phyloP scores from a whole-genome alignment of 2,797 vertebrate species.

The Coendou prehensilis region DNA sequence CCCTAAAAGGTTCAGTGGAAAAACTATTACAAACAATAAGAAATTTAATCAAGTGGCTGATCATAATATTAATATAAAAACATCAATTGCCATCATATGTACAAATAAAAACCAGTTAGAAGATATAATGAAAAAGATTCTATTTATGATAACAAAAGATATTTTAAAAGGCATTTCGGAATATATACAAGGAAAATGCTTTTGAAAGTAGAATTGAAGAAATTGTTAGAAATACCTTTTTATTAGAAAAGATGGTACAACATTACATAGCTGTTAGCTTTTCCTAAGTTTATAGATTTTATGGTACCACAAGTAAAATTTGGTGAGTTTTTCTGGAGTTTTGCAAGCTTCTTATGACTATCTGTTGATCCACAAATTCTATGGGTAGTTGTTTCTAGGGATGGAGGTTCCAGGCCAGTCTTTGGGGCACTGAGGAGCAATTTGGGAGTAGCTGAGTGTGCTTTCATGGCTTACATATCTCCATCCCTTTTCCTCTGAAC shows the following conservation, averaged over 20 bases:
- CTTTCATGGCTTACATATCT: rapidly evolving
- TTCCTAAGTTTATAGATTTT: not conserved
- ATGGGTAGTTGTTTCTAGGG: not conserved
- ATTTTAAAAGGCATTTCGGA: not conserved
- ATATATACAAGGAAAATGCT: not conserved
- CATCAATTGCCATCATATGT: not conserved
- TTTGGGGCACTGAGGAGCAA: not conserved
- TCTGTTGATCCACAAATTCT: not conserved
- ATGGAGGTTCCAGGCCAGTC: not conserved
- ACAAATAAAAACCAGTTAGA: slow-evolving; percentile 14
- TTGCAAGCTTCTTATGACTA: not conserved
- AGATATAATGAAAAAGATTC: not conserved
- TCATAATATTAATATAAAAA: slow-evolving; percentile 13
- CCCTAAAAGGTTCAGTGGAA: not conserved
- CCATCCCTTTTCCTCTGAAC: not conserved
- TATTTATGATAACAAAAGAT: not conserved
- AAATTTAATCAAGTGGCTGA: not conserved
- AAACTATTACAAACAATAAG: not conserved
- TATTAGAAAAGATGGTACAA: slow-evolving; percentile 28
- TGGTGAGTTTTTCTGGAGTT: not conserved
- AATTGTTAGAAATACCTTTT: not conserved
- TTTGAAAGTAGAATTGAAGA: not conserved
- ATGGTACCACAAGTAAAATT: not conserved
- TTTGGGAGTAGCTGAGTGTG: not conserved
- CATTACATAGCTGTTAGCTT: not conserved